A percentile compares a stretch with the other conserved stretches of the same genome.
Conservation (phyloP, 2,113 vertebrate species). For the Percopsis transmontana region DNA sequence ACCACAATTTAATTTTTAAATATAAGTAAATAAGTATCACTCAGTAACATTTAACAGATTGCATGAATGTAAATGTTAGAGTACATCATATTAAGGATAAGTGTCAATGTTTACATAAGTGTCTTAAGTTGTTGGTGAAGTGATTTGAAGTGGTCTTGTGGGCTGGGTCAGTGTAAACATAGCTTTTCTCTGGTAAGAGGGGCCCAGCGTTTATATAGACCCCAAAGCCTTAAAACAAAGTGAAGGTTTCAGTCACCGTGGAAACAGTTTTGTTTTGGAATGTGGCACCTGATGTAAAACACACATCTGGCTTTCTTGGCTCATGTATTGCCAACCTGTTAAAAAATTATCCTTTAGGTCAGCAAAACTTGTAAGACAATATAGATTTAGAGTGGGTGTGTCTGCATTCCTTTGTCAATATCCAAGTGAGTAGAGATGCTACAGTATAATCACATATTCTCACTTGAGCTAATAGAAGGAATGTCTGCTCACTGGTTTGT, state of each 20-base stretch:
- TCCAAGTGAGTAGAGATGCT: not conserved
- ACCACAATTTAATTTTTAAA: no score
- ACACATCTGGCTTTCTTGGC: conserved; percentile 50
- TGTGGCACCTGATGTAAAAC: conserved; percentile 25
- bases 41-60: no score
- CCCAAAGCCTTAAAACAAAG: conserved; percentile 16
- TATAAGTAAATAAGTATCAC: no score
- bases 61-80: not conserved
- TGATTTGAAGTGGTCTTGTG: not conserved
- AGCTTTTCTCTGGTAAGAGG: conserved; percentile 11
- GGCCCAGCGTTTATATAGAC: conserved; percentile 17
- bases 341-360: conserved; percentile 22
- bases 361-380: not conserved
- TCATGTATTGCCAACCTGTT: conserved; percentile 25
- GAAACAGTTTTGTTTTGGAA: conserved; percentile 48
- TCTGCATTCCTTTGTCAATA: conserved; percentile 26
- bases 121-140: not conserved
- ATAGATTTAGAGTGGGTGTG: conserved; percentile 11
- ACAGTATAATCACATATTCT: no score
- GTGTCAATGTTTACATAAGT: conserved; percentile 11
- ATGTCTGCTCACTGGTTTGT: no score
- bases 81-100: not conserved
- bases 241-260: conserved; percentile 32
- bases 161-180: conserved; percentile 10
- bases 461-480: no score